phyloP scores from a whole-genome alignment of 2,113 vertebrate genomes.

The Grus americana region DNA sequence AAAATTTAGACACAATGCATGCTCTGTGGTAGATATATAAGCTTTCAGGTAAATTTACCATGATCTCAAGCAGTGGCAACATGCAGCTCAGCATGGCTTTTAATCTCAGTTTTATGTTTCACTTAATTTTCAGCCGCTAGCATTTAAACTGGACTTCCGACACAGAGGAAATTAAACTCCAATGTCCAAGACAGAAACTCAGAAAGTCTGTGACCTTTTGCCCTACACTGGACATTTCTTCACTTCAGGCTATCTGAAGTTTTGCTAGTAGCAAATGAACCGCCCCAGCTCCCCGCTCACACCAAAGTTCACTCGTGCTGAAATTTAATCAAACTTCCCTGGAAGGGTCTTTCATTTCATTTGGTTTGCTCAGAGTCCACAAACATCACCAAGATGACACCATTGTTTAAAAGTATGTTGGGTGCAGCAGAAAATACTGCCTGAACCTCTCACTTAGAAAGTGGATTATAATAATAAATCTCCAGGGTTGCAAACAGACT shows the following conservation, averaged over 20 bases:
- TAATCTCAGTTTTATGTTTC: background rate
- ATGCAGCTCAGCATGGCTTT: background rate
- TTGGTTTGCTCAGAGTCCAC: background rate
- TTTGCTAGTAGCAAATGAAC: background rate
- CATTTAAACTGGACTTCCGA: background rate
- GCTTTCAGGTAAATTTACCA: background rate
- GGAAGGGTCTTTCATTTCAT: background rate
- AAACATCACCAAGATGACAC: background rate
- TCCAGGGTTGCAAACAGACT: background rate
- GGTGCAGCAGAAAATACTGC: background rate
- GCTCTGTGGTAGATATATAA: background rate
- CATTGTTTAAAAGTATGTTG: background rate
- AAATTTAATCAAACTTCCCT: background rate
- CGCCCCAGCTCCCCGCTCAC: fast-evolving
- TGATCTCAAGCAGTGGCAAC: background rate
- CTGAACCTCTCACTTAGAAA: background rate
- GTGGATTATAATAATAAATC: background rate
- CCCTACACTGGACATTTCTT: background rate
- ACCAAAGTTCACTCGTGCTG: background rate
- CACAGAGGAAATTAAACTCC: background rate
- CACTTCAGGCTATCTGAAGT: background rate
- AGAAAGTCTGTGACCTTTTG: background rate
- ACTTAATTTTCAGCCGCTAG: background rate
- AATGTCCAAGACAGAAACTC: background rate
- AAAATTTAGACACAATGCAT: background rate